Evolutionary conservation across 2,888 invertebrate genomes (phyloP).

Genomic region (Cyclophora punctaria): DNA sequence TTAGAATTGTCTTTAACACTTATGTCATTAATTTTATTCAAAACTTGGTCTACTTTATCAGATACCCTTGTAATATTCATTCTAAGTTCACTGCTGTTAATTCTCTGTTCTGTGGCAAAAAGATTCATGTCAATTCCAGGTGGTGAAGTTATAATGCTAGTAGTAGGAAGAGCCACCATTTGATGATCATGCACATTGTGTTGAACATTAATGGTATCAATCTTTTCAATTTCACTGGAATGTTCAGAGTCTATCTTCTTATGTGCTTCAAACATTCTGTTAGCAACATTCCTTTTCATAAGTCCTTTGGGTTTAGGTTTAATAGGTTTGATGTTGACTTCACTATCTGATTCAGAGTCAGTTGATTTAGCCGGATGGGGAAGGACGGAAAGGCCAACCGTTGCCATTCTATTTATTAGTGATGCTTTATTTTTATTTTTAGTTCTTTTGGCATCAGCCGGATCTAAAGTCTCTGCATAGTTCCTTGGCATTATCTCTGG

Average conservation of each 20-base stretch:
- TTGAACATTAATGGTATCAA: slow-evolving; percentile 12
- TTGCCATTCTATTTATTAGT: slow-evolving; percentile 59
- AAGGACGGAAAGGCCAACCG: slow-evolving; percentile 60
- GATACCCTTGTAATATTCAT: slow-evolving; percentile 54
- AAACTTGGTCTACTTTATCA: slow-evolving; percentile 51
- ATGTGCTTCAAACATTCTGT: slow-evolving; percentile 26
- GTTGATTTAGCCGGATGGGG: slow-evolving; percentile 39
- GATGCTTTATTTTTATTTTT: slow-evolving; percentile 55
- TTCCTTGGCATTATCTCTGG: too few species aligned
- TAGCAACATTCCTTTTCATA: slow-evolving; percentile 28
- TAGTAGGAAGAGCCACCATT: slow-evolving; percentile 38
- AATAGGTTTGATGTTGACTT: slow-evolving; percentile 28
- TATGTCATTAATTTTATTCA: slow-evolving; percentile 38
- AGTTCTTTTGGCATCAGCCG: slow-evolving; percentile 28
- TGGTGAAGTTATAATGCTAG: slow-evolving; percentile 22
- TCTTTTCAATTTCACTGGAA: slow-evolving; percentile 19
- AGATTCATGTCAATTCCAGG: slow-evolving; percentile 36
- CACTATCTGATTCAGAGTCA: slow-evolving; percentile 48
- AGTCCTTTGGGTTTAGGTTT: slow-evolving; percentile 46
- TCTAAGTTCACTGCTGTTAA: slow-evolving; percentile 56
- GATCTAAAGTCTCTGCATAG: too few species aligned
- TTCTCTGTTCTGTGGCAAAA: slow-evolving; percentile 56
- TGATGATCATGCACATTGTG: slow-evolving; percentile 23
- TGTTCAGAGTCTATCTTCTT: slow-evolving; percentile 12
- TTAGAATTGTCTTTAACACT: slow-evolving; percentile 23